A percentile compares a stretch with the other conserved stretches of the same genome.
These are phyloP conservation scores for Alloplasta piceator DNA, from an alignment of 2,888 invertebrate species.

Conservation along the genomic window DNA sequence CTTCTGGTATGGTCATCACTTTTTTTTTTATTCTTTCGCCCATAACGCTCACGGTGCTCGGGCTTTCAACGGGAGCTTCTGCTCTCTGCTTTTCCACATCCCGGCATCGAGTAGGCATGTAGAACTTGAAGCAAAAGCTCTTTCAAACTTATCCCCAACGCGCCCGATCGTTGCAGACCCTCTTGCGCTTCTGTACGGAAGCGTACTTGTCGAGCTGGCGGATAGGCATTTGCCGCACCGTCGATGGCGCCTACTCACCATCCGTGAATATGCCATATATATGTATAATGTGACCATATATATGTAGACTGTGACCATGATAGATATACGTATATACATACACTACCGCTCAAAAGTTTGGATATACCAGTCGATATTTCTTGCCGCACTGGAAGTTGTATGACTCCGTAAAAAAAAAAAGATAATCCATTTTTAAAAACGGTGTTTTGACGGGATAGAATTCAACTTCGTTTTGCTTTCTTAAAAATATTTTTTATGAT, in stretches of 20 bases:
- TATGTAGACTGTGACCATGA: not conserved
- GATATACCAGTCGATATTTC: too few species aligned
- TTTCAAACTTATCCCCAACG: not conserved
- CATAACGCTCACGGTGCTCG: slow-evolving; percentile 6
- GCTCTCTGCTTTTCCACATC: slow-evolving; percentile 53
- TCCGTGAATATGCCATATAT: slow-evolving; percentile 2
- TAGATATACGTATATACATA: not conserved
- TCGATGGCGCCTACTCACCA: slow-evolving; percentile 30
- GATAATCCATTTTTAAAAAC: too few species aligned
- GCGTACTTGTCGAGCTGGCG: slow-evolving; percentile 25
- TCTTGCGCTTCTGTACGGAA: slow-evolving; percentile 35
- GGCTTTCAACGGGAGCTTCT: slow-evolving; percentile 6
- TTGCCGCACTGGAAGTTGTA: too few species aligned
- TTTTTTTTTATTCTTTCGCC: slow-evolving; percentile 32
- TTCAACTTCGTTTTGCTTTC: too few species aligned
- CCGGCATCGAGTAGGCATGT: slow-evolving; percentile 21
- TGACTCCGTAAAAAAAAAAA: too few species aligned
- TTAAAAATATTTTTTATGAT: too few species aligned
- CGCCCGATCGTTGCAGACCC: slow-evolving; percentile 9
- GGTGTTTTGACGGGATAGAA: too few species aligned
- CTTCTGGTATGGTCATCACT: slow-evolving; percentile 26
- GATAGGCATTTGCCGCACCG: slow-evolving; percentile 26
- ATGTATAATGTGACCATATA: not conserved
- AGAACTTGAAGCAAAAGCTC: slow-evolving; percentile 2
- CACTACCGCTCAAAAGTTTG: too few species aligned